phyloP scores from a whole-genome alignment of 1,140 invertebrate genomes.

The Drosophila bifasciata region DNA sequence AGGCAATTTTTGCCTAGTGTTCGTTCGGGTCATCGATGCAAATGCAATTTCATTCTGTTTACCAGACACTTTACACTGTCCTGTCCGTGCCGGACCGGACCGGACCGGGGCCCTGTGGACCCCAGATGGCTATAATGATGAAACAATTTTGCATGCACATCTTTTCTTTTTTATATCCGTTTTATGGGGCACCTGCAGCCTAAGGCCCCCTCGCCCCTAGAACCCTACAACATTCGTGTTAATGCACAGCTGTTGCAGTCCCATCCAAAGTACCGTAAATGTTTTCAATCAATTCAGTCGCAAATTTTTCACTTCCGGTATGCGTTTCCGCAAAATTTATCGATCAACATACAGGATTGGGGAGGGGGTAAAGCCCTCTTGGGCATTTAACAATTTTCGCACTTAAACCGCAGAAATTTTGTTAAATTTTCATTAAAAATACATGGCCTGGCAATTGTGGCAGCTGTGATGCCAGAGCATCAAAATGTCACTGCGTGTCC shows the following conservation, averaged over 20 bases:
- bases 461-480: slow-evolving; percentile 59
- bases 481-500: slow-evolving; percentile 64
- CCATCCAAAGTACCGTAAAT: slow-evolving; percentile 33
- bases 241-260: slow-evolving; percentile 45
- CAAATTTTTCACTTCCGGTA: slow-evolving; percentile 72
- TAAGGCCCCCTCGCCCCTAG: slow-evolving; percentile 28
- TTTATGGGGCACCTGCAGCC: slow-evolving; percentile 25
- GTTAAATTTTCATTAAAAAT: slow-evolving; percentile 76
- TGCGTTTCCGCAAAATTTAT: slow-evolving; percentile 57
- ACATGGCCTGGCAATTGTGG: slow-evolving; percentile 62
- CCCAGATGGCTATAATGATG: slow-evolving; percentile 15
- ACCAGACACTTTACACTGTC: slow-evolving; percentile 58
- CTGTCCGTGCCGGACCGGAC: too few relatives aligned
- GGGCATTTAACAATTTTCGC: slow-evolving; percentile 65
- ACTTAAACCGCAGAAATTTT: slow-evolving; percentile 77
- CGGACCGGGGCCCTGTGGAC: too few relatives aligned
- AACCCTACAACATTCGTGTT: slow-evolving; percentile 3
- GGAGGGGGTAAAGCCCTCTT: too few relatives aligned
- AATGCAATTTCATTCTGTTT: slow-evolving; percentile 76
- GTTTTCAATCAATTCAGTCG: slow-evolving; percentile 75
- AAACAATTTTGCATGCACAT: slow-evolving; percentile 10
- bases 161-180: slow-evolving; percentile 61
- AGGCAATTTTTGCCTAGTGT: slow-evolving; percentile 64
- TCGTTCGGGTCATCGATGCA: slow-evolving; percentile 58
- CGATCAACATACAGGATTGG: slow-evolving; percentile 39